phyloP scores from a whole-genome alignment of 2,113 vertebrate genomes.

The Tragelaphus strepsiceros region DNA sequence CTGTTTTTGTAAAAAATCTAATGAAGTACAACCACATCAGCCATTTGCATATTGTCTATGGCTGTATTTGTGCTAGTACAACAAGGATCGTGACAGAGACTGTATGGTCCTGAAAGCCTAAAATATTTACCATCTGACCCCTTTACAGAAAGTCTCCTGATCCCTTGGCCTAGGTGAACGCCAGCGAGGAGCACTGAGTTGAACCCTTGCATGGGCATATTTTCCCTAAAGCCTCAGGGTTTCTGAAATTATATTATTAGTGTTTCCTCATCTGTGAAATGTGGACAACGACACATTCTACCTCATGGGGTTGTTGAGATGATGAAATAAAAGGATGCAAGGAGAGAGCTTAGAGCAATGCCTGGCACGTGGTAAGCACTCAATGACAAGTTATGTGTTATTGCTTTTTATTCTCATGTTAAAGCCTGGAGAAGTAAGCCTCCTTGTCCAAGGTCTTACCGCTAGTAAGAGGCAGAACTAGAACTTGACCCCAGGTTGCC shows the following conservation, averaged over 20 bases:
- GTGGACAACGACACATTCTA: background rate
- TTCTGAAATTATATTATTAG: background rate
- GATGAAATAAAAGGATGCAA: background rate
- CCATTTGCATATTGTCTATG: rapidly evolving
- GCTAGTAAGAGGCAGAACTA: background rate
- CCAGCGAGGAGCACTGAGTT: background rate
- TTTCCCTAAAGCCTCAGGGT: background rate
- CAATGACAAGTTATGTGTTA: background rate
- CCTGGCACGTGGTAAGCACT: background rate
- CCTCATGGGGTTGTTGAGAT: background rate
- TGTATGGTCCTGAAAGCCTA: background rate
- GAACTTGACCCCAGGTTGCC: background rate
- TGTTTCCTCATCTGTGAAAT: constrained; percentile 14
- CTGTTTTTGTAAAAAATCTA: background rate
- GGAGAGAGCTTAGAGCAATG: background rate
- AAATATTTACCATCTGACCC: background rate
- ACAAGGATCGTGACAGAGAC: background rate
- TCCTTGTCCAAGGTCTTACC: background rate
- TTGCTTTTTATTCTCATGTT: background rate
- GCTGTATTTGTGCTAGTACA: background rate
- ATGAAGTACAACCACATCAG: background rate
- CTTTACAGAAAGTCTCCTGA: background rate
- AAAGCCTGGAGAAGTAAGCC: background rate
- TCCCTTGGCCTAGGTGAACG: background rate
- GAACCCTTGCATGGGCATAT: rapidly evolving